phyloP scores from a whole-genome alignment of 2,113 vertebrate species.

The Nibea albiflora region DNA sequence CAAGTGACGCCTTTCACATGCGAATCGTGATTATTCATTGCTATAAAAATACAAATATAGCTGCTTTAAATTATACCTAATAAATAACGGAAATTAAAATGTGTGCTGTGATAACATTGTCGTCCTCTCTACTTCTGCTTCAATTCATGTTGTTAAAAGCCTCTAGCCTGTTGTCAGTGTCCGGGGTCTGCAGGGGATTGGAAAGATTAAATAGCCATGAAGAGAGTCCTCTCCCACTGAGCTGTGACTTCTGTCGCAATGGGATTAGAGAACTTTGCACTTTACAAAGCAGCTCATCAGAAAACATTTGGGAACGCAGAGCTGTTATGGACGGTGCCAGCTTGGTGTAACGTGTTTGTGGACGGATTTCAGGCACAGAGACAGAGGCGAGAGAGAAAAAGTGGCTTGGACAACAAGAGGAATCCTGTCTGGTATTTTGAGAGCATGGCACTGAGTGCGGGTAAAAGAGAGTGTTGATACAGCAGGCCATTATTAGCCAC shows the following conservation, averaged over 20 bases:
- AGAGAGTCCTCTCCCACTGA: constrained; percentile 53
- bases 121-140: not conserved
- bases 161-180: constrained; percentile 36
- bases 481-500: constrained; percentile 24
- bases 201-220: constrained; percentile 66
- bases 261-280: constrained; percentile 71
- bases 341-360: constrained; percentile 46
- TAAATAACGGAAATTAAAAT: not conserved
- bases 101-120: not conserved
- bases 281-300: constrained; percentile 69
- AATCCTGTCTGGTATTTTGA: constrained; percentile 28
- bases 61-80: not conserved
- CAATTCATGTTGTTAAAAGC: constrained; percentile 9
- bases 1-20: not conserved
- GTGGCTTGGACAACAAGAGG: constrained; percentile 3
- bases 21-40: not conserved
- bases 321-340: constrained; percentile 49
- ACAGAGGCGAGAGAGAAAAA: not conserved
- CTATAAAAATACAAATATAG: not conserved
- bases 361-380: constrained; percentile 29
- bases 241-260: constrained; percentile 56
- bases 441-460: constrained; percentile 14
- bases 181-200: constrained; percentile 50
- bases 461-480: constrained; percentile 28
- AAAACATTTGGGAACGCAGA: constrained; percentile 60